Conservation (phyloP, 1,140 invertebrate species). For the Zophobas atratus region DNA sequence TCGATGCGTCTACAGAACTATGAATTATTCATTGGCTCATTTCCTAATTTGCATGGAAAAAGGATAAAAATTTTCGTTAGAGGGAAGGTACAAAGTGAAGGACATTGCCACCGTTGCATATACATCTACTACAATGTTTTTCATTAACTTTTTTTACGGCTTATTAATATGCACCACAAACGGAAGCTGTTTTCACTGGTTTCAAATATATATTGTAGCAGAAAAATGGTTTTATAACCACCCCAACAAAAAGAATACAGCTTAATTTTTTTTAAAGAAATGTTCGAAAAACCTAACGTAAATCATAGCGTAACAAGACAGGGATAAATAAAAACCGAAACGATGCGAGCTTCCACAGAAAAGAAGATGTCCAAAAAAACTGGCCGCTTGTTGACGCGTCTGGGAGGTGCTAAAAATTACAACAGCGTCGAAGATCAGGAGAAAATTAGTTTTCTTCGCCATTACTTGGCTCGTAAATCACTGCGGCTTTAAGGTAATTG, state of each 20-base stretch:
- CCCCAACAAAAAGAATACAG: no score
- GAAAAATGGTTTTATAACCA: no score
- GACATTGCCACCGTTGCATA: no score
- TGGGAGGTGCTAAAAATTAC: conserved; percentile 8
- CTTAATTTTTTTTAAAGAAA: no score
- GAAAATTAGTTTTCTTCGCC: conserved; percentile 23
- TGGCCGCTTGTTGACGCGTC: not conserved
- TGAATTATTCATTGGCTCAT: conserved; percentile 36
- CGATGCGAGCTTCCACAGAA: not conserved
- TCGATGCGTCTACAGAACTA: conserved; percentile 23
- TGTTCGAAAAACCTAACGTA: no score
- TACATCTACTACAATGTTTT: no score
- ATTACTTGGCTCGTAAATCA: conserved; percentile 21
- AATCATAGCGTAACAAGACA: no score
- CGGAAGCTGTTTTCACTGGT: no score
- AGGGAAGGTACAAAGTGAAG: no score
- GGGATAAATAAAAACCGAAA: not conserved
- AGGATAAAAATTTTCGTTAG: conserved; percentile 17
- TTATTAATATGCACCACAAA: no score
- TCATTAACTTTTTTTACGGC: no score
- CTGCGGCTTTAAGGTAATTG: conserved; percentile 21
- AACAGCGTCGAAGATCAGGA: not conserved
- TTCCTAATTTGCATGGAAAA: conserved; percentile 36
- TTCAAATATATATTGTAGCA: no score
- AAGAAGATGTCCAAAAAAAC: not conserved